phyloP scores from a whole-genome alignment of 2,888 invertebrate species.

The Patella pellucida region DNA sequence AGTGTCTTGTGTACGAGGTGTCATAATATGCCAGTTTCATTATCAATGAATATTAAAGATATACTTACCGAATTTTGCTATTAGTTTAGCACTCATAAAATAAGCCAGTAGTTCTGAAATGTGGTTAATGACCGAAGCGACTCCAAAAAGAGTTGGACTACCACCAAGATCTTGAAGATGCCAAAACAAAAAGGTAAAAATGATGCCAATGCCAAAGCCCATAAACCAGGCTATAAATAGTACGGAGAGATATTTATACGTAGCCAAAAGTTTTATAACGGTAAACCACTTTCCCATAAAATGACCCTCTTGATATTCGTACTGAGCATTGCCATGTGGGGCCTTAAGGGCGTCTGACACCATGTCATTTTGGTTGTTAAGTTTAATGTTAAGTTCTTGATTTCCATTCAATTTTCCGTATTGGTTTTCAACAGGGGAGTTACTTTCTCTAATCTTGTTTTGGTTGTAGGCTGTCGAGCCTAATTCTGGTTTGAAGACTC shows the following conservation, averaged over 20 bases:
- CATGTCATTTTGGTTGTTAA: slow-evolving; percentile 56
- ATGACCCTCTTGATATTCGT: slow-evolving; percentile 32
- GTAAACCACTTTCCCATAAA: slow-evolving; percentile 83
- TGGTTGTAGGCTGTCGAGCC: slow-evolving; percentile 16
- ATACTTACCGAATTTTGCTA: slow-evolving; percentile 86
- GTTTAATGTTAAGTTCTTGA: slow-evolving; percentile 69
- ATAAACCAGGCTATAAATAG: slow-evolving; percentile 98
- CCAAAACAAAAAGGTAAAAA: slow-evolving; percentile 99
- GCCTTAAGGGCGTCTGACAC: slow-evolving; percentile 59
- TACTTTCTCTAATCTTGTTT: slow-evolving; percentile 10
- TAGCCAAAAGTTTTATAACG: slow-evolving; percentile 89
- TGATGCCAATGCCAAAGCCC: slow-evolving; percentile 98
- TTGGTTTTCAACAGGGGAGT: background rate
- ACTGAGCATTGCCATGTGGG: slow-evolving; percentile 37
- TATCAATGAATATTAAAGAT: background rate
- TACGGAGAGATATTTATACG: slow-evolving; percentile 84
- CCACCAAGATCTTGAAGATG: slow-evolving; percentile 90
- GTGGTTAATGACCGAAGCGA: slow-evolving; percentile 98
- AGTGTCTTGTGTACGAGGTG: no score
- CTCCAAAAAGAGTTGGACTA: slow-evolving; percentile 95
- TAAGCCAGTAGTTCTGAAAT: slow-evolving; percentile 98
- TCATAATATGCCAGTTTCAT: no score
- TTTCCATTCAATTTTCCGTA: slow-evolving; percentile 15
- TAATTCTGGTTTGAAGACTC: slow-evolving; percentile 31
- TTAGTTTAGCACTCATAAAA: slow-evolving; percentile 96